A percentile compares a stretch with the other conserved stretches of the same genome.
These are phyloP conservation scores for Dicyrtoma fusca DNA, from an alignment of 2,888 invertebrate genomes.

Conservation along the genomic window DNA sequence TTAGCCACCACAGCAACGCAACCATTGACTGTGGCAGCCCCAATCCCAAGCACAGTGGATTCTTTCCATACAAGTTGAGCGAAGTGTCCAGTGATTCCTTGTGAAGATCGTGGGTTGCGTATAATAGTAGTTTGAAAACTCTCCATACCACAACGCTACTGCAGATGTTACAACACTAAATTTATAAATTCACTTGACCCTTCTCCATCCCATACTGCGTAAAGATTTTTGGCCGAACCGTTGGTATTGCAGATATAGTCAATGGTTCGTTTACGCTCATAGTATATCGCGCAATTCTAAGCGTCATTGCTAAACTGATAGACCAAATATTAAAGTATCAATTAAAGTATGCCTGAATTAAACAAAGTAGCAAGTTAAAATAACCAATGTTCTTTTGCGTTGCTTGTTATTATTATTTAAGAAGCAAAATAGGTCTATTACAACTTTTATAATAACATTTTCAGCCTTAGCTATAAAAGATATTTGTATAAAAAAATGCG, in stretches of 20 bases:
- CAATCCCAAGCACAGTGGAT: neutral
- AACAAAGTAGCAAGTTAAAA: too few relatives aligned
- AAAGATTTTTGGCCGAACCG: slow-evolving; percentile 9
- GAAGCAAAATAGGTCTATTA: too few relatives aligned
- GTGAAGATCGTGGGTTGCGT: neutral
- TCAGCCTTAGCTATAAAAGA: too few relatives aligned
- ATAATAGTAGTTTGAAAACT: slow-evolving; percentile 3
- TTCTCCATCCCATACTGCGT: neutral
- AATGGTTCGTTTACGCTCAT: neutral
- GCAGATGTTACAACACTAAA: neutral
- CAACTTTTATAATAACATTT: too few relatives aligned
- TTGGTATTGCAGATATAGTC: slow-evolving; percentile 9
- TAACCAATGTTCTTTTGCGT: too few relatives aligned
- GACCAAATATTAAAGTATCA: too few relatives aligned
- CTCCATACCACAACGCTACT: slow-evolving; percentile 1
- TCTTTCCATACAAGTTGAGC: slow-evolving; percentile 1
- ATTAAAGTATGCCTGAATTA: too few relatives aligned
- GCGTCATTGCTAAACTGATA: slow-evolving; percentile 1
- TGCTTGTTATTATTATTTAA: too few relatives aligned
- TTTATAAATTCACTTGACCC: too few relatives aligned
- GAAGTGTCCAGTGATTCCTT: neutral
- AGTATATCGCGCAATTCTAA: neutral
- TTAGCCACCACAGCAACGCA: neutral
- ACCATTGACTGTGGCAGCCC: neutral
- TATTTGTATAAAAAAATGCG: too few relatives aligned